These are phyloP conservation scores for Oreohelix idahoensis DNA, from an alignment of 1,140 invertebrate species.

Conservation along the genomic window DNA sequence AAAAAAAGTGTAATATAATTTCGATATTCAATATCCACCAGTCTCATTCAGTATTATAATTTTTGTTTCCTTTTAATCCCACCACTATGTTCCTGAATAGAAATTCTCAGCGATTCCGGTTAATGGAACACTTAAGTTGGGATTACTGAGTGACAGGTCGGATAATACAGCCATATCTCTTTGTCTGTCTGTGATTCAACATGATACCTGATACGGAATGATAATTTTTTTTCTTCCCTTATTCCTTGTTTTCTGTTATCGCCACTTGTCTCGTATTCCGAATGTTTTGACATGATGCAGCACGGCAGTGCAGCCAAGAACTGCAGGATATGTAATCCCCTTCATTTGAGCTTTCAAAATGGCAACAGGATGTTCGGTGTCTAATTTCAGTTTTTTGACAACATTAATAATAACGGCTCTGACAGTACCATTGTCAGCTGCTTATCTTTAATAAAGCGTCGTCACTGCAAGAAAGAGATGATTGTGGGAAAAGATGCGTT, in stretches of 20 bases:
- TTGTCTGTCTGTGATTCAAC: background rate
- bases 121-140: background rate
- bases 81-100: too few relatives aligned
- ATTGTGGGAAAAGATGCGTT: background rate
- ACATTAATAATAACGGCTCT: background rate
- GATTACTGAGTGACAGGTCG: background rate
- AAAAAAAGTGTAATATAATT: too few relatives aligned
- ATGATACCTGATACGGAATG: background rate
- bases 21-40: too few relatives aligned
- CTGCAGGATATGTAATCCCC: background rate
- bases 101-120: too few relatives aligned
- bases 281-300: background rate
- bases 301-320: background rate
- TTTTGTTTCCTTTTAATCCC: too few relatives aligned
- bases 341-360: background rate
- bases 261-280: background rate
- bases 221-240: too few relatives aligned
- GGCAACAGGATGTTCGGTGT: background rate
- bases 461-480: too few relatives aligned
- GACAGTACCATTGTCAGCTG: too few relatives aligned
- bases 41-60: too few relatives aligned
- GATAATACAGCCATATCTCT: background rate
- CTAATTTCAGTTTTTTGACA: background rate
- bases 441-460: too few relatives aligned
- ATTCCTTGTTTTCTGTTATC: too few relatives aligned